phyloP scores from a whole-genome alignment of 2,888 invertebrate species.

The Gnatocerus cornutus region DNA sequence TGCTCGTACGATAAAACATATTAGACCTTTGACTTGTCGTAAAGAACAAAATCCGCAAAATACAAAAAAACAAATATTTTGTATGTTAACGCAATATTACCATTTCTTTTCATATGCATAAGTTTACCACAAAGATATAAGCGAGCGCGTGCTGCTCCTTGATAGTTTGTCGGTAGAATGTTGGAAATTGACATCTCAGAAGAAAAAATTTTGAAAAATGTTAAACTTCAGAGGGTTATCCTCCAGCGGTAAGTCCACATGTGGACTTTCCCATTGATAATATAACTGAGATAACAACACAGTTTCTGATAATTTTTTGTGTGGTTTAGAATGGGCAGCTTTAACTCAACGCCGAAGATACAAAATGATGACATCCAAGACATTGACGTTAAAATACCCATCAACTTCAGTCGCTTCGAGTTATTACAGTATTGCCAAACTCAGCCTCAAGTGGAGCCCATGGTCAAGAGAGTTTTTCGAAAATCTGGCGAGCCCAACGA shows the following conservation, averaged over 20 bases:
- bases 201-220: slow-evolving; percentile 51
- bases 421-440: slow-evolving; percentile 74
- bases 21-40: slow-evolving; percentile 41
- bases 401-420: slow-evolving; percentile 71
- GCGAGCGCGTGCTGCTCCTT: not conserved
- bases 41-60: slow-evolving; percentile 12
- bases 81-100: slow-evolving; percentile 28
- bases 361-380: slow-evolving; percentile 78
- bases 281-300: too few relatives aligned
- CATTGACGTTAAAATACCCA: slow-evolving; percentile 73
- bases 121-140: slow-evolving; percentile 31
- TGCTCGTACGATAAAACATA: slow-evolving; percentile 21
- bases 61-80: slow-evolving; percentile 37
- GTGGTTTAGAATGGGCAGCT: slow-evolving; percentile 79
- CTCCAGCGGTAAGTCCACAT: slow-evolving; percentile 55
- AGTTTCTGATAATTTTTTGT: too few relatives aligned
- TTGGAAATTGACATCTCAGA: slow-evolving; percentile 42
- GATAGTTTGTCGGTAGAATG: slow-evolving; percentile 36
- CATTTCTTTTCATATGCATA: slow-evolving; percentile 47
- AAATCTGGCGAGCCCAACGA: slow-evolving; percentile 54
- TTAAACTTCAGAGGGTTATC: slow-evolving; percentile 54
- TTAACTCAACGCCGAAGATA: slow-evolving; percentile 79
- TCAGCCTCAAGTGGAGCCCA: slow-evolving; percentile 69
- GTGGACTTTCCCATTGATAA: not conserved
- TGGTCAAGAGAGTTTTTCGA: slow-evolving; percentile 69